A percentile compares a stretch with the other conserved stretches of the same genome.
These are phyloP conservation scores for Micrasema minimum DNA, from an alignment of 1,140 invertebrate genomes.

Conservation along the genomic window DNA sequence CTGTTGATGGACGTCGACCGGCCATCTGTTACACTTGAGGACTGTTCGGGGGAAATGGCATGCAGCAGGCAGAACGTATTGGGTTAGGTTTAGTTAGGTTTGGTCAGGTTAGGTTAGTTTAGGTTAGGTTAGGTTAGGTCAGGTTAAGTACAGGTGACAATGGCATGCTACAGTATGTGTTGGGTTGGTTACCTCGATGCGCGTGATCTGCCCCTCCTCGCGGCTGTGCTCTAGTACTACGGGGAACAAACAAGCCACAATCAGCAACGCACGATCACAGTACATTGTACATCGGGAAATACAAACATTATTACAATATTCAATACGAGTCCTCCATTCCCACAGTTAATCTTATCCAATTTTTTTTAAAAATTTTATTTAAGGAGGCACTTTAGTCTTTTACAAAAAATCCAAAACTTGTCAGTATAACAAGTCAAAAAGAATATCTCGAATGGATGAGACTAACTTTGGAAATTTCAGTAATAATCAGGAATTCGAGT, in stretches of 20 bases:
- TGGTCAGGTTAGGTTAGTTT: background rate
- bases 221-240: slow-evolving; percentile 68
- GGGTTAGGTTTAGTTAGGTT: background rate
- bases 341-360: background rate
- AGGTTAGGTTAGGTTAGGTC: background rate
- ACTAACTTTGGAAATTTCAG: too few species aligned
- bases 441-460: too few species aligned
- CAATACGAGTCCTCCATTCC: background rate
- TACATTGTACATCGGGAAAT: slow-evolving; percentile 1
- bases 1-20: too few species aligned
- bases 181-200: slow-evolving; percentile 61
- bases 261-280: slow-evolving; percentile 39
- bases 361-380: background rate
- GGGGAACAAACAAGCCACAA: slow-evolving; percentile 56
- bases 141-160: background rate
- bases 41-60: too few species aligned
- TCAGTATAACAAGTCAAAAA: too few species aligned
- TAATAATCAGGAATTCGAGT: too few species aligned
- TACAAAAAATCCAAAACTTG: too few species aligned
- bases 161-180: background rate
- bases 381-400: too few species aligned
- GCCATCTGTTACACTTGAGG: too few species aligned
- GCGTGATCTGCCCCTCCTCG: slow-evolving; percentile 67
- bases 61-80: background rate
- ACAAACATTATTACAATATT: background rate